Evolutionary conservation across 1,140 invertebrate species (phyloP), one percentile per base, ranked within the genome.

Genomic region (Bombus picipes): DNA sequence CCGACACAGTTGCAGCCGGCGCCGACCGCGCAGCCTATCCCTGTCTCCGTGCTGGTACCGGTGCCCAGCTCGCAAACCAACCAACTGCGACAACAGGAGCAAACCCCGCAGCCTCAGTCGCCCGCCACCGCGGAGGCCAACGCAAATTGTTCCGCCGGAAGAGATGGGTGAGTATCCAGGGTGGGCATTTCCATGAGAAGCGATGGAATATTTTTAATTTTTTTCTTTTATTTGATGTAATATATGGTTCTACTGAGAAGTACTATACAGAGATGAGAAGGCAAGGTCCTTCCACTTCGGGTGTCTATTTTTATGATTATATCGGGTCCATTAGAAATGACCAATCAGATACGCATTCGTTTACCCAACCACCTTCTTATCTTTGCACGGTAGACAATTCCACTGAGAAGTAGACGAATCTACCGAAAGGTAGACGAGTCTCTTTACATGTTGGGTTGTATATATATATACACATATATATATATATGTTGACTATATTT

Each of bases 1-100:
- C 68, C 74, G 5, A 37, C 81, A 37, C 68, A 82, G 39, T 62
- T 81, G 53, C 74, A 91, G 87, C 32, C 92, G 32, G 83, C 82
- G 28, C 88, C 92, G 15, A 37, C 80, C 43, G 59, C 81, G 59
- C 75, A 85, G 9, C 85, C 94, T 15, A 95, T 91, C 86, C 94
- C 91, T 62, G 94, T 91, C 28, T 94, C 94, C 3, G 93, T 95
- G 22, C 85, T 94, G 9, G 92, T 94, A 39, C 91, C 92, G 47
- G 92, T 94, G 12, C 93, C 94, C 32, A 91, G 88, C 41, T 81
- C 92, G 77, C 91, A 92, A 74, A 91, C 87, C 43, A 88, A 81
- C 47, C 90, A 93, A 39, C 92, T 94, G 39, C 92, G 82, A 12
- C 93, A 93, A 53, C 88, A 92, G 70, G 89, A 91, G 59, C 90